A percentile compares a stretch with the other conserved stretches of the same genome.
phyloP scores from a whole-genome alignment of 1,140 invertebrate species.

The Littorina saxatilis region DNA sequence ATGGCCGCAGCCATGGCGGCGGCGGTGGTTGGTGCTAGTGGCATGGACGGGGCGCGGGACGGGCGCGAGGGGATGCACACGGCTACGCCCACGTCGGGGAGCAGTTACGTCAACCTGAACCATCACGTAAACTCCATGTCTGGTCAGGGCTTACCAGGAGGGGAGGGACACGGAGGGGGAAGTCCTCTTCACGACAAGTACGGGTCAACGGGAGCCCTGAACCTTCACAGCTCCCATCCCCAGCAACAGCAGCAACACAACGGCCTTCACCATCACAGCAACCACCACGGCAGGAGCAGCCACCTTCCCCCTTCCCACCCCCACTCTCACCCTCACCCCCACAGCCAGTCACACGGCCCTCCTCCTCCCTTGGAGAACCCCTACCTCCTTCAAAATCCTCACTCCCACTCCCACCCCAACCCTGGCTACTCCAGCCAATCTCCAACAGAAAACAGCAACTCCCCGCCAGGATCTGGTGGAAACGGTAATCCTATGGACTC shows the following conservation, averaged over 20 bases:
- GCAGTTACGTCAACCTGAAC: background rate
- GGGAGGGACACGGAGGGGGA: background rate
- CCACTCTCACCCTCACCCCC: background rate
- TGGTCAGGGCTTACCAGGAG: background rate
- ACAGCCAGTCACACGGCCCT: no score
- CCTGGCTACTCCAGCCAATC: background rate
- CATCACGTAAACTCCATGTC: background rate
- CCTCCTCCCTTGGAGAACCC: slow-evolving; percentile 30
- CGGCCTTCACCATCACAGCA: slow-evolving; percentile 19
- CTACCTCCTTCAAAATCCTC: slow-evolving; percentile 40
- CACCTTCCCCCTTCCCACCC: background rate
- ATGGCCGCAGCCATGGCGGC: slow-evolving; percentile 33
- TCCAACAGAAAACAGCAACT: background rate
- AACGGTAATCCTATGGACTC: background rate
- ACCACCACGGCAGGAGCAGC: slow-evolving; percentile 31
- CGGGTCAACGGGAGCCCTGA: slow-evolving; percentile 8
- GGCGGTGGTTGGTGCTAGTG: background rate
- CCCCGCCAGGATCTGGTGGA: no score
- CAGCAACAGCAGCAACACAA: slow-evolving; percentile 3
- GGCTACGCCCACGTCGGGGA: background rate
- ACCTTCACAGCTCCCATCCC: slow-evolving; percentile 9
- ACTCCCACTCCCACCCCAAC: background rate
- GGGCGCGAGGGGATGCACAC: background rate
- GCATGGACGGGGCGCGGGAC: background rate
- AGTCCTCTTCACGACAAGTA: slow-evolving; percentile 29